Base-by-base conservation (phyloP, 2,888 invertebrate species). In the Beris morrisii region DNA sequence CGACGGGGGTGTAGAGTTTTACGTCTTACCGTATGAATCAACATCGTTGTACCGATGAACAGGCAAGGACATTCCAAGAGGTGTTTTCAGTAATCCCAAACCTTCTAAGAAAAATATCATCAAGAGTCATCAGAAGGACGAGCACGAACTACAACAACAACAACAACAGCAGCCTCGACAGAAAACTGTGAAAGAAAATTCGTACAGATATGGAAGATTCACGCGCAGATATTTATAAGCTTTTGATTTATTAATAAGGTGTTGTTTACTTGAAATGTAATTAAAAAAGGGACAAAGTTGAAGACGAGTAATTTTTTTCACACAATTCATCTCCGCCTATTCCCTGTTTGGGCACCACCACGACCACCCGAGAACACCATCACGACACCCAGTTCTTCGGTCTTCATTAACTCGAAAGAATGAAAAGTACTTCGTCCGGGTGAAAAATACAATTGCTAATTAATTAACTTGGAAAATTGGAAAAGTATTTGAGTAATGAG, bases 231-330 rank as follows among this genome's bases (percentile, higher is more conserved):
- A 65, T 64, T 65, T 53, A 68, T 61, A 61, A 54, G 46, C 65
- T 66, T 66, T 61, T 68, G 68, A 68, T 65, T 68, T 68, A 68
- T 68, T 68, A 68, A 68, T 61, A 55, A 63, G 63, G 56, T 46
- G 63, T 61, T 65, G 68, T 68, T 68, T 65, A 57, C 63, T 65
- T 57, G 50, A 65, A 63, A 66, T 61, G 65, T 66, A 68, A 68
- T 68, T 68, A 68, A 65, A 63, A 22, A 65, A 55, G 45, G 54
- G 32, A 48, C 50, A 15, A n/a, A 32, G 52, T 50, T 38, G 43
- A 38, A 43, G 32, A 59, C 59, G 13, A 32, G n/a, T 46, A 7
- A 15, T 48, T 32, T 32, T 11, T 7, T 38, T 38, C 38, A 38
- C 38, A 1, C 22, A 38, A 38, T 7, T 9, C 38, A 38, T 9